Base-by-base conservation (phyloP, 2,113 vertebrate species). In the Hippocampus comes region DNA sequence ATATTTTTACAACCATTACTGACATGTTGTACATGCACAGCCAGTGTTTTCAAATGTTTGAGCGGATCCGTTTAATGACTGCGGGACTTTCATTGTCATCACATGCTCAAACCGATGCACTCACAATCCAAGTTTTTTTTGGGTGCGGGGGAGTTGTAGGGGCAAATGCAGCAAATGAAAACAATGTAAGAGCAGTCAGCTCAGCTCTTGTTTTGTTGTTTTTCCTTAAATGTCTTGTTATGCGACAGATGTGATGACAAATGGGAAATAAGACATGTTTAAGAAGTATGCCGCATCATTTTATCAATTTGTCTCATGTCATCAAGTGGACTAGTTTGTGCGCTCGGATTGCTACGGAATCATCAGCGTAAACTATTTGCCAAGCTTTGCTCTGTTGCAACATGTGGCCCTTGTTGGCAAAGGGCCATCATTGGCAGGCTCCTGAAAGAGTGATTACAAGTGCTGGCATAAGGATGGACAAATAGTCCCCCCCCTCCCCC, bases 381-480 rank as follows among this genome's bases (percentile, higher is more conserved):
- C 91, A 91, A 84, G 80, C 84, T 86, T 90, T 42, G 85, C 88
- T 91, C 87, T 91, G 86, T 86, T 78, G 76, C 87, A 94, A 92
- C 91, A 92, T 93, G 88, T 92, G 91, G 90, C 87, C 88, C 83
- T 90, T 77, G 74, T 87, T 93, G 91, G 92, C 92, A 87, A 82
- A 81, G 79, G 85, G 78, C 93, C 91, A 89, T 82, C 90, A 91
- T 95, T 98, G 96, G 96, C 94, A 88, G 90, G 90, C 90, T 92
- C 88, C 88, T 89, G 91, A 91, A 90, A 91, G 94, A 93, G 88
- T 91, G 85, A 92, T 95, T 95, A 96, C 95, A 97, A 94, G 95
- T 90, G 84, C 90, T 88, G 94, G 92, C 97, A 98, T 98, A 97
- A 97, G 96, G 95, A 93, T 92, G 91, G 92, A 96, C 94, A 94